Evolutionary conservation across 1,140 invertebrate genomes (phyloP).

Genomic region (Euwallacea similis): DNA sequence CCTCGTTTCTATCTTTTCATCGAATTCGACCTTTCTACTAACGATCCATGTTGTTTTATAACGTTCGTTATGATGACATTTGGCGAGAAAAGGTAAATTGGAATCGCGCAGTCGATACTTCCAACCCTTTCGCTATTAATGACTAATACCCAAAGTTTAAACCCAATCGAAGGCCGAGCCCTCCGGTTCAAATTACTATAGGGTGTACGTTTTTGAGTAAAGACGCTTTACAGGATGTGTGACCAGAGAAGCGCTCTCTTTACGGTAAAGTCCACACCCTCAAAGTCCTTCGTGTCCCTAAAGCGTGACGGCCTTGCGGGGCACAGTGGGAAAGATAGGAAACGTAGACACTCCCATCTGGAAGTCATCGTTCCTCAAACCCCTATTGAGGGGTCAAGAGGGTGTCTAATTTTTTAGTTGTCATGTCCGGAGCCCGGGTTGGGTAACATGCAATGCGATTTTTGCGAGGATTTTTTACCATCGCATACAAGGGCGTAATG

Average conservation of each 20-base stretch:
- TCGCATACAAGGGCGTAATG: no score
- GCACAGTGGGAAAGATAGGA: slow-evolving; percentile 21
- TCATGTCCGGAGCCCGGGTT: slow-evolving; percentile 22
- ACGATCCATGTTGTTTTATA: slow-evolving; percentile 37
- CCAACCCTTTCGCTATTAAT: slow-evolving; percentile 14
- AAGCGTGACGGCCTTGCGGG: slow-evolving; percentile 9
- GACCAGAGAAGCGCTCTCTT: neutral
- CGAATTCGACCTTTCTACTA: slow-evolving; percentile 30
- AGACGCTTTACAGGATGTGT: neutral
- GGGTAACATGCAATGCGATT: slow-evolving; percentile 23
- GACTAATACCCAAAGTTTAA: neutral
- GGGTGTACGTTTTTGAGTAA: neutral
- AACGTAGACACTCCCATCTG: slow-evolving; percentile 12
- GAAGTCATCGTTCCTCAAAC: slow-evolving; percentile 8
- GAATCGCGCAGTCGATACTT: slow-evolving; percentile 16
- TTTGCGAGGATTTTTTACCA: neutral
- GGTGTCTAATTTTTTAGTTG: slow-evolving; percentile 17
- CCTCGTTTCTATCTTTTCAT: slow-evolving; percentile 12
- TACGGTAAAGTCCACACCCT: neutral
- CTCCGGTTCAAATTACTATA: neutral
- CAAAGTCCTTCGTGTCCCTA: neutral
- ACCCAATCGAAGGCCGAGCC: neutral
- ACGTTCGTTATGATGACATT: slow-evolving; percentile 25
- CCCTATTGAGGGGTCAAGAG: neutral
- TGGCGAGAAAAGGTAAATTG: slow-evolving; percentile 31